These are phyloP conservation scores for Calliphora vomitoria DNA, from an alignment of 2,888 invertebrate genomes.

Conservation along the genomic window DNA sequence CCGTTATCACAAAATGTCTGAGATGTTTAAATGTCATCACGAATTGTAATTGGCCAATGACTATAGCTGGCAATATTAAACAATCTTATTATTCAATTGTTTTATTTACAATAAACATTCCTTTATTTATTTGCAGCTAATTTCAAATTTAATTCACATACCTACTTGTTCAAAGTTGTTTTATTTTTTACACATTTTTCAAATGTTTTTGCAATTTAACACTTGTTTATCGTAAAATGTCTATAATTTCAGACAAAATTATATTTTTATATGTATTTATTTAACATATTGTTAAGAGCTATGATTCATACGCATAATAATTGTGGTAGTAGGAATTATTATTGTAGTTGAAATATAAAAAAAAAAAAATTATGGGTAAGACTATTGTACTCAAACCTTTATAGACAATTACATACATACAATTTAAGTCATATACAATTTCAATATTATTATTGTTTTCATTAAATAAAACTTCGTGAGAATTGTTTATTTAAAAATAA, in stretches of 20 bases:
- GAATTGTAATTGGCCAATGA: no score
- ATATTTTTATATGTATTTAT: background rate
- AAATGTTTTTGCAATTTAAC: background rate
- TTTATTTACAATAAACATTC: background rate
- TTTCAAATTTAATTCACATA: background rate
- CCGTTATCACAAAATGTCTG: no score
- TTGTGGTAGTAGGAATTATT: no score
- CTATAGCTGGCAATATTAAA: background rate
- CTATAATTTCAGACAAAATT: background rate
- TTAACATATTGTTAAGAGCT: no score
- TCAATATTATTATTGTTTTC: background rate
- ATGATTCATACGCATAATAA: background rate
- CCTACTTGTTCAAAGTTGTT: background rate
- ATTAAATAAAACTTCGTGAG: slow-evolving; percentile 1
- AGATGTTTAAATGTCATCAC: background rate
- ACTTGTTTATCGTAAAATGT: background rate
- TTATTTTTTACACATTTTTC: background rate
- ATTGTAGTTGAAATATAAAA: background rate
- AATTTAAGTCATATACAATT: background rate
- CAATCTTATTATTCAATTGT: background rate
- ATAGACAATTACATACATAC: background rate
- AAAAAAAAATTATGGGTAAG: background rate
- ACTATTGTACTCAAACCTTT: background rate
- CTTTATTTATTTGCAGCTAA: background rate
- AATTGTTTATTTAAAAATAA: background rate